phyloP scores from a whole-genome alignment of 2,113 vertebrate species.

The Myiozetetes cayanensis region DNA sequence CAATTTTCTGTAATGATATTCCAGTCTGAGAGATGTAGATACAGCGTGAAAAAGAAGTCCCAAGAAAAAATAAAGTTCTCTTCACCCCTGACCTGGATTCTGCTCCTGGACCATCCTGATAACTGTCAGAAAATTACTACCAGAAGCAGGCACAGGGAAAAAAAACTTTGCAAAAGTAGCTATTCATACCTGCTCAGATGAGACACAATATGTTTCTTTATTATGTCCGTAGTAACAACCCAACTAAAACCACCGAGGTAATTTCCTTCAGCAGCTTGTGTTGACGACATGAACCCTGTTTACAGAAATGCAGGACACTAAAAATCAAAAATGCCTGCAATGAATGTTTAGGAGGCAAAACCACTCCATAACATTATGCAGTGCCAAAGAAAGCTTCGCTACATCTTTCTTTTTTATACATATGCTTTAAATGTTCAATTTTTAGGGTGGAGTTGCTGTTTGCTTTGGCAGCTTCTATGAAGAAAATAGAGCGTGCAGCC shows the following conservation, averaged over 20 bases:
- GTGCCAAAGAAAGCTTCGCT: conserved; percentile 25
- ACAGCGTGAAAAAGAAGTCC: not conserved
- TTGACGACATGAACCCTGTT: conserved; percentile 47
- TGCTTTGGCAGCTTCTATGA: conserved; percentile 17
- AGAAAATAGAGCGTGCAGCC: not conserved
- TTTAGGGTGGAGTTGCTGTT: not conserved
- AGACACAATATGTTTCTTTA: not conserved
- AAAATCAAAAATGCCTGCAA: conserved; percentile 58
- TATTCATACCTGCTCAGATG: not conserved
- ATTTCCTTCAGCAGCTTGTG: conserved; percentile 17
- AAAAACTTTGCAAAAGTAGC: not conserved
- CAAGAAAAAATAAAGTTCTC: not conserved
- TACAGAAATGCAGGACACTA: conserved; percentile 28
- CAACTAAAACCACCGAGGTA: conserved; percentile 20
- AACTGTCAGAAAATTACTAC: not conserved
- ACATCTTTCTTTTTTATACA: not conserved
- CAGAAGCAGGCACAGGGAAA: not conserved
- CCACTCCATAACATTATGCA: not conserved
- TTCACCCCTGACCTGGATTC: not conserved
- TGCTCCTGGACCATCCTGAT: not conserved
- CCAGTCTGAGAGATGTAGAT: not conserved
- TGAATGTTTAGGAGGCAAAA: conserved; percentile 30
- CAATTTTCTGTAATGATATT: not conserved
- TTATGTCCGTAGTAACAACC: not conserved
- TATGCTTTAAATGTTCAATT: conserved; percentile 34